These are phyloP conservation scores for Herpailurus yagouaroundi DNA, from an alignment of 2,113 vertebrate species.

Conservation along the genomic window DNA sequence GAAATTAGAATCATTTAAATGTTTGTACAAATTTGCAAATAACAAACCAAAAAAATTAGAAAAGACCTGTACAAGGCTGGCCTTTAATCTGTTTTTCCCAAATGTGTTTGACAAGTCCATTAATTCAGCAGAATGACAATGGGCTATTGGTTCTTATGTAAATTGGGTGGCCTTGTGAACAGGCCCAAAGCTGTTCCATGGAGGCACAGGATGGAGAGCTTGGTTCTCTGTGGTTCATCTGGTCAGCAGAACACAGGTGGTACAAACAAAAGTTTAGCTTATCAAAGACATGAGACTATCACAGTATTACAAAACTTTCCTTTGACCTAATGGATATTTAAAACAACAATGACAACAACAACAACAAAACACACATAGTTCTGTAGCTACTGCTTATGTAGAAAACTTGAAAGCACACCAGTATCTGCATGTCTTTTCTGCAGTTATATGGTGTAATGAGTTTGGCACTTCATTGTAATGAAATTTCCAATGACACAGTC, in stretches of 20 bases:
- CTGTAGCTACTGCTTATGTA: conserved; percentile 84
- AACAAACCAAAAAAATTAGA: conserved; percentile 79
- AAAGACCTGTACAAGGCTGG: conserved; percentile 83
- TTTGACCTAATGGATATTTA: conserved; percentile 85
- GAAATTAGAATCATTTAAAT: conserved; percentile 84
- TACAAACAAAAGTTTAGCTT: conserved; percentile 80
- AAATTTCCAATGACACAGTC: conserved; percentile 88
- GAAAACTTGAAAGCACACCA: conserved; percentile 85
- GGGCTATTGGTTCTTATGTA: conserved; percentile 77
- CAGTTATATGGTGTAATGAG: conserved; percentile 90
- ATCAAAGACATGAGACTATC: conserved; percentile 85
- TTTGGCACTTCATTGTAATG: conserved; percentile 96
- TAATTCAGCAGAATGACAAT: conserved; percentile 81
- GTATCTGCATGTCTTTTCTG: conserved; percentile 86
- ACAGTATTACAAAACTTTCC: conserved; percentile 88
- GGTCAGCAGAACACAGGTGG: conserved; percentile 80
- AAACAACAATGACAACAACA: conserved; percentile 27
- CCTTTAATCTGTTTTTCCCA: conserved; percentile 69
- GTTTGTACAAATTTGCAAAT: conserved; percentile 85
- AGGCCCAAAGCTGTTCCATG: conserved; percentile 52
- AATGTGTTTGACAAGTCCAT: conserved; percentile 76
- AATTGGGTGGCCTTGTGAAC: conserved; percentile 79
- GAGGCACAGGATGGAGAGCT: conserved; percentile 73
- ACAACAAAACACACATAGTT: conserved; percentile 56
- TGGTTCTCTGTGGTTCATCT: conserved; percentile 74